A percentile compares a stretch with the other conserved stretches of the same genome.
Conservation (phyloP, 2,113 vertebrate species). For the Spea multiplicata region DNA sequence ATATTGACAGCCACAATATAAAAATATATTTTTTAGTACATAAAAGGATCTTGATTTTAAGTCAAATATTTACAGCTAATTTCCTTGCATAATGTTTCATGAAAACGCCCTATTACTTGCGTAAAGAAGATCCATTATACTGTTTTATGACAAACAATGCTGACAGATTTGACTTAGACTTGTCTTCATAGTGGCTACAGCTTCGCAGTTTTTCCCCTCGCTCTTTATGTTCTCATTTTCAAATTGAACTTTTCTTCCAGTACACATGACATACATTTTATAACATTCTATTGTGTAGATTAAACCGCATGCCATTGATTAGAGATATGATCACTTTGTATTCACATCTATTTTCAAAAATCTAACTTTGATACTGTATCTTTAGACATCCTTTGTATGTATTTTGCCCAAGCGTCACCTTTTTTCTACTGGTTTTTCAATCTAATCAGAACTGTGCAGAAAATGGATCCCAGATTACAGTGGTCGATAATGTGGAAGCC, state of each 20-base stretch:
- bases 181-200: background rate
- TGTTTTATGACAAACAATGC: too few relatives aligned
- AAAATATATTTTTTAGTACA: too few relatives aligned
- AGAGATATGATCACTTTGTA: slow-evolving; percentile 46
- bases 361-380: slow-evolving; percentile 66
- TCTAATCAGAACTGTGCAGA: slow-evolving; percentile 54
- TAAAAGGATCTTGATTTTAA: too few relatives aligned
- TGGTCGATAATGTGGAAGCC: slow-evolving; percentile 43
- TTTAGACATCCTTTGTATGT: slow-evolving; percentile 55
- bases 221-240: background rate
- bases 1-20: too few relatives aligned
- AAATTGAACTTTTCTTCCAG: background rate
- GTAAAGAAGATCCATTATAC: too few relatives aligned
- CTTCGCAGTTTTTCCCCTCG: background rate
- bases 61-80: too few relatives aligned
- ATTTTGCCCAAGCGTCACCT: slow-evolving; percentile 16
- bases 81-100: too few relatives aligned
- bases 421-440: slow-evolving; percentile 36
- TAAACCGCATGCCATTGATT: slow-evolving; percentile 11
- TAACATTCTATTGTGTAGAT: slow-evolving; percentile 10
- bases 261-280: background rate
- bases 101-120: too few relatives aligned
- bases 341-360: slow-evolving; percentile 69
- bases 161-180: background rate
- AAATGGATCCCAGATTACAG: slow-evolving; percentile 61